phyloP scores from a whole-genome alignment of 2,888 invertebrate genomes.

The Hydriomena furcata region DNA sequence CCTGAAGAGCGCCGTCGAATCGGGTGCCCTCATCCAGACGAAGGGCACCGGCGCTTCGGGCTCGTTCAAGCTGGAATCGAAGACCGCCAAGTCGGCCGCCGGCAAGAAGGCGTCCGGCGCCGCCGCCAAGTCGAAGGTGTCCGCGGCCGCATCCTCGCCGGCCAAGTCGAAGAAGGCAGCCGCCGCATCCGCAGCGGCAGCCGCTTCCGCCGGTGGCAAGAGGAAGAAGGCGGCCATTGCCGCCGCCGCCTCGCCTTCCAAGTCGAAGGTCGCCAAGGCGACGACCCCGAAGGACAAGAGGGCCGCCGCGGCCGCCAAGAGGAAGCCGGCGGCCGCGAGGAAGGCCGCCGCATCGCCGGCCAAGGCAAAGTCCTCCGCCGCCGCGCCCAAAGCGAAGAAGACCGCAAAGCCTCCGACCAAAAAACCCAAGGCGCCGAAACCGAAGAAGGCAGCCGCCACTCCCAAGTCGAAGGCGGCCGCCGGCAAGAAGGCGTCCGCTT shows the following conservation, averaged over 20 bases:
- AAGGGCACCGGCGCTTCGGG: slow-evolving; percentile 79
- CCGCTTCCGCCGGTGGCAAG: slow-evolving; percentile 41
- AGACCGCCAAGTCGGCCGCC: slow-evolving; percentile 26
- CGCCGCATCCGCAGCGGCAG: slow-evolving; percentile 26
- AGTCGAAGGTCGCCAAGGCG: slow-evolving; percentile 30
- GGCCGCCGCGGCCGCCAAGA: slow-evolving; percentile 39
- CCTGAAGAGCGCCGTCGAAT: slow-evolving; percentile 77
- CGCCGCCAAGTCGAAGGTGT: slow-evolving; percentile 34
- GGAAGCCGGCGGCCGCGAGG: slow-evolving; percentile 25
- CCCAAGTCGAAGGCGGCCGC: slow-evolving; percentile 17
- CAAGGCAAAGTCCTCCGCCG: slow-evolving; percentile 26
- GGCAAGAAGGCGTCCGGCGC: slow-evolving; percentile 36
- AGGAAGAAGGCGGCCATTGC: slow-evolving; percentile 35
- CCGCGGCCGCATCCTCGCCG: slow-evolving; percentile 34
- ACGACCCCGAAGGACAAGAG: slow-evolving; percentile 12
- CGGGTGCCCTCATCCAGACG: slow-evolving; percentile 79
- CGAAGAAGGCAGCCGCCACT: slow-evolving; percentile 39
- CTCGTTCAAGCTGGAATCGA: slow-evolving; percentile 18
- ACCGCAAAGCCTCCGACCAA: slow-evolving; percentile 51
- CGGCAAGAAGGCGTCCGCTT: slow-evolving; percentile 49
- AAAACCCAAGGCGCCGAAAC: slow-evolving; percentile 57
- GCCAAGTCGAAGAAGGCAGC: slow-evolving; percentile 33
- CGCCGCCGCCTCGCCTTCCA: slow-evolving; percentile 43
- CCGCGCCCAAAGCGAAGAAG: slow-evolving; percentile 49
- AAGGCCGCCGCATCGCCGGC: slow-evolving; percentile 18